A percentile compares a stretch with the other conserved stretches of the same genome.
These are phyloP conservation scores for Hirundo rustica DNA, from an alignment of 2,797 vertebrate species.

Conservation along the genomic window DNA sequence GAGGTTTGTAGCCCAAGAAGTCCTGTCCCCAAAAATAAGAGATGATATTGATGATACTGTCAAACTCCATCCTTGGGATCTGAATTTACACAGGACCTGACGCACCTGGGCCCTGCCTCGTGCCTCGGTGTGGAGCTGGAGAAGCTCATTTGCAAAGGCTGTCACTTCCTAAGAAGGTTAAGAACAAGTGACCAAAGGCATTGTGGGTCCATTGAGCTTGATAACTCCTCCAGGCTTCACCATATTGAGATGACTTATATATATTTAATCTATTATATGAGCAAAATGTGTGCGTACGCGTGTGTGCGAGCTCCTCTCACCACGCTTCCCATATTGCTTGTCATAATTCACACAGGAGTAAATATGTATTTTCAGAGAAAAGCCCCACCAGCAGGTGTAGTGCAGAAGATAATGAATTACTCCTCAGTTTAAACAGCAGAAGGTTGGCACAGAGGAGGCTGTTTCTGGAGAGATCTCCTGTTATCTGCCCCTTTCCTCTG, in stretches of 20 bases:
- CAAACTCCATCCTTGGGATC: accelerated
- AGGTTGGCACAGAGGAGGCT: background rate
- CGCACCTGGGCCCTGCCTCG: background rate
- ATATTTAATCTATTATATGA: background rate
- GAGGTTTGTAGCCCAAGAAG: background rate
- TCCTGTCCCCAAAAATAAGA: accelerated
- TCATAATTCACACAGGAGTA: background rate
- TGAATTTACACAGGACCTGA: background rate
- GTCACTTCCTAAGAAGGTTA: background rate
- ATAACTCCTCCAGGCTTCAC: background rate
- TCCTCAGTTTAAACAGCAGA: background rate
- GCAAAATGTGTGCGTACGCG: accelerated
- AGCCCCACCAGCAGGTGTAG: background rate
- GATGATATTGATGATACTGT: background rate
- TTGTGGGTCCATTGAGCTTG: accelerated
- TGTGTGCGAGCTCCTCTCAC: background rate
- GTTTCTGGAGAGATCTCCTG: background rate
- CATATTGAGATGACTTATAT: background rate
- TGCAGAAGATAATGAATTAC: background rate
- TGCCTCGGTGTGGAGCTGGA: background rate
- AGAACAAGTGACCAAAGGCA: background rate
- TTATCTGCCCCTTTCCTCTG: background rate
- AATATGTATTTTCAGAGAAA: background rate
- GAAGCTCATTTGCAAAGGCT: background rate
- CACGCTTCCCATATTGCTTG: background rate